Conservation (phyloP, 2,113 vertebrate species). For the Elanus axillaris region DNA sequence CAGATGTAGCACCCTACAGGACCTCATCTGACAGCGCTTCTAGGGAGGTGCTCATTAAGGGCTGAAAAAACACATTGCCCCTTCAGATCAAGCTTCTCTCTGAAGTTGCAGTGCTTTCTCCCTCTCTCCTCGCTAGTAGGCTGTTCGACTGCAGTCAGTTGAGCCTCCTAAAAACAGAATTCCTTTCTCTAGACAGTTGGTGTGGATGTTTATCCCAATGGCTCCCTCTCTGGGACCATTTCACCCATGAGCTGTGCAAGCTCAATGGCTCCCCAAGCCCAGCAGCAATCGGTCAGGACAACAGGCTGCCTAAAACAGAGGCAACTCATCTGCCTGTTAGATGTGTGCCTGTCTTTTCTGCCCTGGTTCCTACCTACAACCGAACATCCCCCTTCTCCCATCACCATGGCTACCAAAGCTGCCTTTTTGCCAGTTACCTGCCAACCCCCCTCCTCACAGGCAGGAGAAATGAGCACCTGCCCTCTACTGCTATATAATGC, state of each 20-base stretch:
- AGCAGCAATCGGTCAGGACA: neutral
- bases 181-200: neutral
- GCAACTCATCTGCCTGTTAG: neutral
- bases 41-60: neutral
- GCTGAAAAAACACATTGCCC: neutral
- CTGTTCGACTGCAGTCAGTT: rapidly evolving
- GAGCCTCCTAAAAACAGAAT: neutral
- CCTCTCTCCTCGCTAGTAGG: neutral
- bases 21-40: neutral
- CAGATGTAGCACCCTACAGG: neutral
- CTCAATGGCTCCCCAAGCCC: neutral
- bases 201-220: rapidly evolving
- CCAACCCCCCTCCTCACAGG: neutral
- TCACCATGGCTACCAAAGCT: neutral
- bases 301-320: neutral
- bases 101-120: neutral
- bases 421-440: neutral
- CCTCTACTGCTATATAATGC: neutral
- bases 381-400: neutral
- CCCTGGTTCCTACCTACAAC: neutral
- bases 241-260: neutral
- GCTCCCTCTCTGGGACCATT: neutral
- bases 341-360: neutral
- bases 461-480: neutral
- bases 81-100: neutral